Conservation (phyloP, 2,113 vertebrate genomes). For the Ellobius talpinus region DNA sequence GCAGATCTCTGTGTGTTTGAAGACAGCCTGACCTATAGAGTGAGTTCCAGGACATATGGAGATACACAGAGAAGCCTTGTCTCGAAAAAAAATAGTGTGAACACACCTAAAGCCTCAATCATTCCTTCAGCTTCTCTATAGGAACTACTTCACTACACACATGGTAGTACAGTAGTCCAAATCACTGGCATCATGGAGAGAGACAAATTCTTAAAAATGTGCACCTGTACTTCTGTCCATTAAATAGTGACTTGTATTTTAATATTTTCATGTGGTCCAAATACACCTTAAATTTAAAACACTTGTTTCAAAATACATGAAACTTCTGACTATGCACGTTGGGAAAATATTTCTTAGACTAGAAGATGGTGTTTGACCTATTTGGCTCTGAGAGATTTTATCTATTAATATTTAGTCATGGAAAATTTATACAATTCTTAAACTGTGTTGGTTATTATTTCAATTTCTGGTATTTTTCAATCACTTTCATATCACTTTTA, state of each 20-base stretch:
- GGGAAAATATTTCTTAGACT: constrained; percentile 12
- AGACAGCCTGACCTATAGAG: too few relatives aligned
- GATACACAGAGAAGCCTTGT: too few relatives aligned
- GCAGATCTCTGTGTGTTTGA: too few relatives aligned
- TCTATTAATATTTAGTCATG: neutral
- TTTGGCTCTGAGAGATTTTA: constrained; percentile 31
- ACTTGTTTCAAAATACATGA: neutral
- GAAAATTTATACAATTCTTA: neutral
- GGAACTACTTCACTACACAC: neutral
- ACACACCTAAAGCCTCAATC: neutral
- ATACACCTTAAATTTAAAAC: neutral
- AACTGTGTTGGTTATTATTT: neutral
- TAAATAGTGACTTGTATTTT: neutral
- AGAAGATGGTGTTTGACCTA: neutral
- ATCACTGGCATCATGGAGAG: neutral
- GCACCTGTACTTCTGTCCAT: neutral
- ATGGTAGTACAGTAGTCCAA: neutral
- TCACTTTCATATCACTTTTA: neutral
- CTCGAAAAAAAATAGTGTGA: too few relatives aligned
- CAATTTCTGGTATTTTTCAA: neutral
- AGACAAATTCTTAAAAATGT: neutral
- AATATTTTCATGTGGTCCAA: neutral
- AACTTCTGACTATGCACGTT: neutral
- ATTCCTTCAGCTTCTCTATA: neutral
- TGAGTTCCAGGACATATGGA: too few relatives aligned